phyloP scores from a whole-genome alignment of 2,797 vertebrate species.

The Gadopsis marmoratus region DNA sequence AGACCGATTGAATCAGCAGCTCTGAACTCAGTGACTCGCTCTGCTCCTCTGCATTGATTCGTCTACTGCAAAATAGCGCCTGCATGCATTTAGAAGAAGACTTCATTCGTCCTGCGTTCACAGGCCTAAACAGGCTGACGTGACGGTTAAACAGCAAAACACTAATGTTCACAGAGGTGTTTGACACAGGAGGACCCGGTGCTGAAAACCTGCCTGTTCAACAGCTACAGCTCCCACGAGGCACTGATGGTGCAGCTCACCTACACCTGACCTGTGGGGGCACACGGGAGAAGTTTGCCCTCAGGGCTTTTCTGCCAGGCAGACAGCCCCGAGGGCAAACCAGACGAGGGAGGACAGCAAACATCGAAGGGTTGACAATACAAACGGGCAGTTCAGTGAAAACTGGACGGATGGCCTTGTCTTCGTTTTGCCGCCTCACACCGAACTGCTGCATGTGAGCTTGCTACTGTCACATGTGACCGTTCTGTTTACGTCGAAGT shows the following conservation, averaged over 20 bases:
- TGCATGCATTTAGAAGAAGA: not conserved
- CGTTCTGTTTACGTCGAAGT: too few species aligned
- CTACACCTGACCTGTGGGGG: too few species aligned
- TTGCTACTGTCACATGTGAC: too few species aligned
- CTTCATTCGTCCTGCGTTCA: not conserved
- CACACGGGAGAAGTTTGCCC: too few species aligned
- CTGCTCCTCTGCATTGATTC: slow-evolving; percentile 1
- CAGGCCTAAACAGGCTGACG: not conserved
- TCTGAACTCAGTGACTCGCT: not conserved
- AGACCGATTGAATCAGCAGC: not conserved
- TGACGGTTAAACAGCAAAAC: slow-evolving; percentile 31
- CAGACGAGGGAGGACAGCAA: too few species aligned
- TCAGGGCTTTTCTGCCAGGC: too few species aligned
- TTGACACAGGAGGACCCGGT: not conserved
- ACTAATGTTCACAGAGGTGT: slow-evolving; percentile 28
- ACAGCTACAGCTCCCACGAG: slow-evolving; percentile 18
- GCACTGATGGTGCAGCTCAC: not conserved
- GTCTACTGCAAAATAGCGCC: not conserved
- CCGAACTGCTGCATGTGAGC: too few species aligned
- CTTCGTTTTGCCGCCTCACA: too few species aligned
- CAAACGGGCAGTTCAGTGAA: too few species aligned
- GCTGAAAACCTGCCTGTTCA: not conserved
- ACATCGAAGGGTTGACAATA: too few species aligned
- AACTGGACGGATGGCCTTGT: too few species aligned
- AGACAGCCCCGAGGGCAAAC: too few species aligned